These are phyloP conservation scores for Morone chrysops DNA, from an alignment of 2,113 vertebrate species.

Conservation along the genomic window DNA sequence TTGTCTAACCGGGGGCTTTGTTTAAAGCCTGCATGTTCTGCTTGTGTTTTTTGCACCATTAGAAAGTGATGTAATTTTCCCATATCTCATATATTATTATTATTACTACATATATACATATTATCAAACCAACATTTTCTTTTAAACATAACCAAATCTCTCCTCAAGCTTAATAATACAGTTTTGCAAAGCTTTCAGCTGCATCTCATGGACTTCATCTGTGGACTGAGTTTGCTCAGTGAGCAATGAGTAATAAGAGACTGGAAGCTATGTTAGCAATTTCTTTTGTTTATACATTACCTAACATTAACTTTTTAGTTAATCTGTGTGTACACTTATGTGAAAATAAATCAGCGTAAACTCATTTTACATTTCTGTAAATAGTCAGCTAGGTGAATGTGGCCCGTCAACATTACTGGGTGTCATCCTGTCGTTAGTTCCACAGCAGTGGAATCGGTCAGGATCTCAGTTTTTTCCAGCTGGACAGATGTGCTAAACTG, in stretches of 20 bases:
- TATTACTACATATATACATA: too few relatives aligned
- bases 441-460: neutral
- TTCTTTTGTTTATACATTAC: too few relatives aligned
- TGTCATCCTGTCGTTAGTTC: neutral
- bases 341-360: too few relatives aligned
- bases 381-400: neutral
- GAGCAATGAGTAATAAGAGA: neutral
- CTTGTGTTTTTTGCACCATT: neutral
- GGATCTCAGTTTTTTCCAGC: neutral
- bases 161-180: too few relatives aligned
- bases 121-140: too few relatives aligned
- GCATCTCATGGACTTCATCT: too few relatives aligned
- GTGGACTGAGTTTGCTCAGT: neutral
- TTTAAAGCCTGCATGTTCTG: neutral
- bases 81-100: too few relatives aligned
- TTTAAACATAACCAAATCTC: too few relatives aligned
- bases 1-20: neutral
- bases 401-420: neutral
- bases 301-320: too few relatives aligned
- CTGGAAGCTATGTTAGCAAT: neutral
- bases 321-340: too few relatives aligned
- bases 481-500: neutral
- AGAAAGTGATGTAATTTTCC: too few relatives aligned
- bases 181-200: too few relatives aligned
- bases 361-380: neutral